A percentile compares a stretch with the other conserved stretches of the same genome.
These are phyloP conservation scores for Buathra laborator DNA, from an alignment of 2,888 invertebrate genomes.

Conservation along the genomic window DNA sequence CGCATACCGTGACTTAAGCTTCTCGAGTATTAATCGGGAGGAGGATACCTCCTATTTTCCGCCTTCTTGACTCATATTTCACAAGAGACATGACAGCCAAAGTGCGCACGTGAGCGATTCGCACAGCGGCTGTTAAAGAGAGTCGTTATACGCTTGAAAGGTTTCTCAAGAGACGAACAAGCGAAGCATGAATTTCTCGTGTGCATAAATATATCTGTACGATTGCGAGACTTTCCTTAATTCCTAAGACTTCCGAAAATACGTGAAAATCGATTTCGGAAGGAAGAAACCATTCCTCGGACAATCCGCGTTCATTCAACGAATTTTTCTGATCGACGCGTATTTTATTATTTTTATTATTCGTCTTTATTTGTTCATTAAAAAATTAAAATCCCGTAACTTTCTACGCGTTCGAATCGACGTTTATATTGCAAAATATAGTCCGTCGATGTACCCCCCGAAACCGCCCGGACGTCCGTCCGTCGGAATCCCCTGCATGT, in stretches of 20 bases:
- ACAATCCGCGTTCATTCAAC: not conserved
- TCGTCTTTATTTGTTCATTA: too few relatives aligned
- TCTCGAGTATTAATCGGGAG: constrained; percentile 60
- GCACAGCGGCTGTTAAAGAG: constrained; percentile 34
- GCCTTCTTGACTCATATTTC: constrained; percentile 66
- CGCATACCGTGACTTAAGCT: not conserved
- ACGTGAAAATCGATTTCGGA: too few relatives aligned
- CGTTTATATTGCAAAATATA: too few relatives aligned
- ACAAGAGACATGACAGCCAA: constrained; percentile 58
- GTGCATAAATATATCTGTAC: not conserved
- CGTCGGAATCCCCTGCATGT: too few relatives aligned
- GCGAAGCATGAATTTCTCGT: constrained; percentile 1
- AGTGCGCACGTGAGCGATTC: constrained; percentile 52
- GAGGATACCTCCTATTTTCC: constrained; percentile 67
- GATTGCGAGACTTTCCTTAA: not conserved
- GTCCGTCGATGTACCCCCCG: too few relatives aligned
- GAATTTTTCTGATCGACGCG: not conserved
- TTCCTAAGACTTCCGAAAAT: too few relatives aligned
- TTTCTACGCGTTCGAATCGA: too few relatives aligned
- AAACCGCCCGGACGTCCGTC: too few relatives aligned
- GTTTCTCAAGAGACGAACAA: constrained; percentile 52
- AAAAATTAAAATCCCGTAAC: too few relatives aligned
- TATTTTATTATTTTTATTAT: too few relatives aligned
- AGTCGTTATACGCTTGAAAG: constrained; percentile 54
- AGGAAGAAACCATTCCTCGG: too few relatives aligned